Evolutionary conservation across 2,888 invertebrate genomes (phyloP).

Genomic region (Meandrusa payeni): DNA sequence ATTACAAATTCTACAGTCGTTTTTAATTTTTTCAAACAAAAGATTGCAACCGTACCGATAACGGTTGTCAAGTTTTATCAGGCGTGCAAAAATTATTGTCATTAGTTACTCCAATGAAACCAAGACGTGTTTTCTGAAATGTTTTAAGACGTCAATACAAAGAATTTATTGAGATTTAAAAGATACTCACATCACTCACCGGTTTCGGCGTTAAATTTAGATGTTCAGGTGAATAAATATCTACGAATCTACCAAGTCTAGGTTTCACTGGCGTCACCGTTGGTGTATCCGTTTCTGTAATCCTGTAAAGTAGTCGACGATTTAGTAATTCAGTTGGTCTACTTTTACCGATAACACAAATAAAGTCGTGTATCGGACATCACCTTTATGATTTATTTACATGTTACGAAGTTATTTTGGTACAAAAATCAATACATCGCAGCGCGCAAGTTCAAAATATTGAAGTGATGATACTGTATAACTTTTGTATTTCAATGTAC

Average conservation of each 20-base stretch:
- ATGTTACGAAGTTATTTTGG: constrained; percentile 71
- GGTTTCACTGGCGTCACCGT: constrained; percentile 59
- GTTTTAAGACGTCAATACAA: constrained; percentile 4
- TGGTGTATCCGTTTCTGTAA: constrained; percentile 42
- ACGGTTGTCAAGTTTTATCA: no score
- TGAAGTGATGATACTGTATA: constrained; percentile 26
- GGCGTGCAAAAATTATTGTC: constrained; percentile 55
- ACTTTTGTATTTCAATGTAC: constrained; percentile 37
- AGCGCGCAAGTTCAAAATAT: constrained; percentile 74
- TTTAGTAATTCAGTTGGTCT: constrained; percentile 16
- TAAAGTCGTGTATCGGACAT: constrained; percentile 36
- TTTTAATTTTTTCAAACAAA: no score
- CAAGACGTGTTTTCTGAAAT: constrained; percentile 48
- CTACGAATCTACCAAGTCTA: constrained; percentile 64
- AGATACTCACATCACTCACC: constrained; percentile 48
- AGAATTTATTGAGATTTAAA: neutral
- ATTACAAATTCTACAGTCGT: no score
- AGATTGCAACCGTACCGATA: no score
- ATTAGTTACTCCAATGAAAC: constrained; percentile 46
- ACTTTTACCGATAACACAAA: constrained; percentile 22
- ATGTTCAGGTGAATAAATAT: constrained; percentile 74
- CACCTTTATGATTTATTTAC: constrained; percentile 76
- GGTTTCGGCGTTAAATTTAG: constrained; percentile 67
- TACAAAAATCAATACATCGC: constrained; percentile 74
- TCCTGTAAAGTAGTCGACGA: constrained; percentile 37